These are phyloP conservation scores for Rhopalosiphum padi DNA, from an alignment of 1,140 invertebrate species.

Conservation along the genomic window DNA sequence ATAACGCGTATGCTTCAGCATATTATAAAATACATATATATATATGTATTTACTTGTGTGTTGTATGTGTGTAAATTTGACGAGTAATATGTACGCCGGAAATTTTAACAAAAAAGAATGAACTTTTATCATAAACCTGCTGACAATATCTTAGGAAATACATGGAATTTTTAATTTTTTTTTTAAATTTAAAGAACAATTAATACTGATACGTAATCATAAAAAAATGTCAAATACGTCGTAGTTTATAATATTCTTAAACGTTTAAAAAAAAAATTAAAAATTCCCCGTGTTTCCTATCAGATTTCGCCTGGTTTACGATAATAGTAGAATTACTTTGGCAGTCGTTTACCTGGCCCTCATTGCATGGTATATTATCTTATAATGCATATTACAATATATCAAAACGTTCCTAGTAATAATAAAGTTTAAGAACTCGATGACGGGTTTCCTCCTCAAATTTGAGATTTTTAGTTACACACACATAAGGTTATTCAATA, in stretches of 20 bases:
- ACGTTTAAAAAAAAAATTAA: not conserved
- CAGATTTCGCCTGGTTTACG: not conserved
- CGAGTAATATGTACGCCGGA: not conserved
- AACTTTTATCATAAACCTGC: not conserved
- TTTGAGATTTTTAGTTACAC: not conserved
- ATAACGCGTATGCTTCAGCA: not conserved
- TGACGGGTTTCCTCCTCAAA: not conserved
- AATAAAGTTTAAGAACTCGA: not conserved
- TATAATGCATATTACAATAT: not conserved
- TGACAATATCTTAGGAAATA: conserved; percentile 3
- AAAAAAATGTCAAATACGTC: not conserved
- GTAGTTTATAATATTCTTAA: not conserved
- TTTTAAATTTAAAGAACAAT: not conserved
- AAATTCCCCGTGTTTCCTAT: conserved; percentile 2
- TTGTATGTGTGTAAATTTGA: not conserved
- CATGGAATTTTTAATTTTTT: not conserved
- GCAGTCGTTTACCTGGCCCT: not conserved
- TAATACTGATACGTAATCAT: conserved; percentile 10
- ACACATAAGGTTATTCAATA: not conserved
- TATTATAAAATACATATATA: not conserved
- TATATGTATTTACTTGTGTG: not conserved
- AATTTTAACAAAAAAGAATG: not conserved
- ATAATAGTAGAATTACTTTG: not conserved
- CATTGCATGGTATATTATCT: not conserved
- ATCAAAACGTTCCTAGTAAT: not conserved